Conservation (phyloP, 2,113 vertebrate species). For the Dicaeum eximium region DNA sequence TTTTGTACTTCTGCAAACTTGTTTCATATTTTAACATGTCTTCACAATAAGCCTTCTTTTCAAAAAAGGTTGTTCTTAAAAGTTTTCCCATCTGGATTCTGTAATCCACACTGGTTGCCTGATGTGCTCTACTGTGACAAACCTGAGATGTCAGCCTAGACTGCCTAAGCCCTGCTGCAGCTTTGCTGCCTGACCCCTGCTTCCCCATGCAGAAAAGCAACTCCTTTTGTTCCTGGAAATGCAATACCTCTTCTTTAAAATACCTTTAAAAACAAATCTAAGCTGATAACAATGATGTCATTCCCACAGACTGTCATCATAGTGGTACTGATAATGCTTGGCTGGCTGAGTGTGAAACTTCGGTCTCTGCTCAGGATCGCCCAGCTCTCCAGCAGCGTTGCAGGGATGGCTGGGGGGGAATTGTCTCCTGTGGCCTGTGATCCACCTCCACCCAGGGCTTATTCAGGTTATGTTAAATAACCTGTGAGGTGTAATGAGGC, state of each 20-base stretch:
- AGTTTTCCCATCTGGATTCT: neutral
- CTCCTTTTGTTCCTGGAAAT: neutral
- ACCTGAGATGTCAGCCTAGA: neutral
- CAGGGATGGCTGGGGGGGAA: neutral
- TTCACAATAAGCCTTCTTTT: neutral
- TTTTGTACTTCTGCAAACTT: neutral
- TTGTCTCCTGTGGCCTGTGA: neutral
- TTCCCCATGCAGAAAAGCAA: neutral
- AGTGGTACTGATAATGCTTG: neutral
- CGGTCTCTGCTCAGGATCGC: neutral
- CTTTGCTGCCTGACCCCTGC: neutral
- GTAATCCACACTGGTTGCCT: rapidly evolving
- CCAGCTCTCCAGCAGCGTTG: neutral
- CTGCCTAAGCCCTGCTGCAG: neutral
- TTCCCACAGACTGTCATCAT: neutral
- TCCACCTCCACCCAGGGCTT: neutral
- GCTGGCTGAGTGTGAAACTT: neutral
- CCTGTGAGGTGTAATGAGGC: neutral
- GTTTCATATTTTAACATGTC: neutral
- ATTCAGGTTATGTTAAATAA: neutral
- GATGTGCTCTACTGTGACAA: neutral
- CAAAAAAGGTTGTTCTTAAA: neutral
- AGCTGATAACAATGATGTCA: neutral
- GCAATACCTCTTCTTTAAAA: neutral
- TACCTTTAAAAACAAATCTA: neutral